Percentiles rank a stretch among this genome's conserved stretches.
These are phyloP conservation scores for Trachops cirrhosus DNA, from an alignment of 2,797 vertebrate genomes.

Conservation along the genomic window DNA sequence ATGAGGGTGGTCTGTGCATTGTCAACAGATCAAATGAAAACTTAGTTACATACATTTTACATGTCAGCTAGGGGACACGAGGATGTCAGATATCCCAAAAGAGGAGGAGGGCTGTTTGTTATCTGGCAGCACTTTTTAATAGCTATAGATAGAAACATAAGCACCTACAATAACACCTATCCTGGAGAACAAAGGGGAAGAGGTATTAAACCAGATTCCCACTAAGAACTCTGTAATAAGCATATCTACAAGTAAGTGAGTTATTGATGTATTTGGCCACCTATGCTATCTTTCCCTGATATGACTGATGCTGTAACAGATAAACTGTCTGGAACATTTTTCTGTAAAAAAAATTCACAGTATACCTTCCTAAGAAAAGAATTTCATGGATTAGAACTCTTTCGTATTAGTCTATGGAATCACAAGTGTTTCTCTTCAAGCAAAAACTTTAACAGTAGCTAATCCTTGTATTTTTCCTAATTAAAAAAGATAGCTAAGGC, in stretches of 20 bases:
- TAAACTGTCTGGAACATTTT: neutral
- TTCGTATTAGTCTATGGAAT: neutral
- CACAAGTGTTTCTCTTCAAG: neutral
- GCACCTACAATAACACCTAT: neutral
- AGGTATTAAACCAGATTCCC: neutral
- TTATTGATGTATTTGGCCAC: neutral
- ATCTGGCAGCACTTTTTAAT: neutral
- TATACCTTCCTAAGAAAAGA: neutral
- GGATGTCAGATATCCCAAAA: neutral
- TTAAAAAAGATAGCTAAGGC: neutral
- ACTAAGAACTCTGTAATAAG: neutral
- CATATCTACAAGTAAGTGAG: neutral
- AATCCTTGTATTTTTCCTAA: neutral
- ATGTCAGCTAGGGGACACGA: neutral
- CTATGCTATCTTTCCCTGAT: neutral
- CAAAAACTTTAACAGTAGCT: neutral
- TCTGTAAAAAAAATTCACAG: neutral
- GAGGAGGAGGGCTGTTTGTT: neutral
- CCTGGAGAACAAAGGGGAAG: neutral
- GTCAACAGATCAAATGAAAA: neutral
- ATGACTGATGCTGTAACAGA: neutral
- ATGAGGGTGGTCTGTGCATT: neutral
- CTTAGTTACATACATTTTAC: neutral
- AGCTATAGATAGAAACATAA: neutral
- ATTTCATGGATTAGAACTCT: neutral